Percentiles rank a stretch among this genome's conserved stretches.
Conservation (phyloP, 2,888 invertebrate species). For the Hoplodrina blanda region DNA sequence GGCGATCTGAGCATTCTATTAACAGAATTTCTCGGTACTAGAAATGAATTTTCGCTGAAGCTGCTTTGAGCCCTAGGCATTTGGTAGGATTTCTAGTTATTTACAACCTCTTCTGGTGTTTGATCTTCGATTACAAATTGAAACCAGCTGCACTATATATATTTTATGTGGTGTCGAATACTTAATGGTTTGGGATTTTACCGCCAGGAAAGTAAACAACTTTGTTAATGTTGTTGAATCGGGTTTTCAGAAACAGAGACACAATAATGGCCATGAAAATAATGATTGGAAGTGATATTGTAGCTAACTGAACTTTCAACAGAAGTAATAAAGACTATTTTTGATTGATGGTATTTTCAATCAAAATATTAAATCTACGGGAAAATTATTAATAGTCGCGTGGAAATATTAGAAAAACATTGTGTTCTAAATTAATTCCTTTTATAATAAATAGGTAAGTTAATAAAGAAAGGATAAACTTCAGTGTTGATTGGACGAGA, state of each 20-base stretch:
- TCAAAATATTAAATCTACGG: not conserved
- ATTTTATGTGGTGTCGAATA: not conserved
- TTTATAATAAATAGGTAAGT: constrained; percentile 6
- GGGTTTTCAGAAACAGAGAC: not conserved
- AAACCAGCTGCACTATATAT: not conserved
- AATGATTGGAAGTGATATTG: not conserved
- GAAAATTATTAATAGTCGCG: not conserved
- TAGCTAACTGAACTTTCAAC: no score
- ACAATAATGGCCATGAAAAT: not conserved
- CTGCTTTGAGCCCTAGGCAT: constrained; percentile 2
- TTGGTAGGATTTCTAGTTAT: constrained; percentile 5
- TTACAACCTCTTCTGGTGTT: constrained; percentile 7
- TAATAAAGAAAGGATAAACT: constrained; percentile 18
- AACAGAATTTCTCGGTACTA: constrained; percentile 1
- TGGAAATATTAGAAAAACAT: not conserved
- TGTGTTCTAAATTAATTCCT: not conserved
- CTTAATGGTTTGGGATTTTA: constrained; percentile 6
- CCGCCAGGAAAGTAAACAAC: constrained; percentile 2
- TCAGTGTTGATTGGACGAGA: constrained; percentile 20
- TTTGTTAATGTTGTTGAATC: constrained; percentile 11
- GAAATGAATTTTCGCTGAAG: constrained; percentile 20
- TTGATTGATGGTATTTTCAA: not conserved
- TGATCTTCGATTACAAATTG: constrained; percentile 1
- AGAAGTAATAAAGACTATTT: not conserved
- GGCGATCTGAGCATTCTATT: not conserved